These are phyloP conservation scores for Listronotus oregonensis DNA, from an alignment of 1,140 invertebrate species.

Conservation along the genomic window DNA sequence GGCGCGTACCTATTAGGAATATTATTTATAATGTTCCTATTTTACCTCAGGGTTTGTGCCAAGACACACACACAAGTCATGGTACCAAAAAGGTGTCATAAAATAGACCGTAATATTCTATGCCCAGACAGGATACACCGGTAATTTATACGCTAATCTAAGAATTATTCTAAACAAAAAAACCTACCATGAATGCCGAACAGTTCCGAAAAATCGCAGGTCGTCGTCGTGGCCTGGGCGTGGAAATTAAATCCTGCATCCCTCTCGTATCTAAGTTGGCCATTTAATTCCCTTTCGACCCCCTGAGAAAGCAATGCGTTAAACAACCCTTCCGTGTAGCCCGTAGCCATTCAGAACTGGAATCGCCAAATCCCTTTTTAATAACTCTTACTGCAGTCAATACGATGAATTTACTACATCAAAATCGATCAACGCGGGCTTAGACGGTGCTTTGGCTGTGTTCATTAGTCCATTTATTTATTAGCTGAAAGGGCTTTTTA, in stretches of 20 bases:
- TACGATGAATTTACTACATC: not conserved
- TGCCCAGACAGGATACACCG: no score
- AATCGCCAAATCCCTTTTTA: conserved; percentile 24
- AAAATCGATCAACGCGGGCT: not conserved
- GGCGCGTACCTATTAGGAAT: no score
- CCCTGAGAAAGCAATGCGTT: conserved; percentile 5
- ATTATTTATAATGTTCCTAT: no score
- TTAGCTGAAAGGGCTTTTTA: no score
- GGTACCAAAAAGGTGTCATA: no score
- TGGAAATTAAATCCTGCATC: conserved; percentile 23
- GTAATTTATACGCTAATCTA: not conserved
- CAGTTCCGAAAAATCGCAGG: conserved; percentile 31
- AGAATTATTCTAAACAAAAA: not conserved
- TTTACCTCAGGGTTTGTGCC: no score
- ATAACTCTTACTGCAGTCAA: conserved; percentile 7
- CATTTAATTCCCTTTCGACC: conserved; percentile 6
- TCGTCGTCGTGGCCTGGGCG: conserved; percentile 20
- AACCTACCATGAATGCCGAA: conserved; percentile 24
- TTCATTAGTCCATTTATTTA: no score
- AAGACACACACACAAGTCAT: no score
- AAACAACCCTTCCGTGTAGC: conserved; percentile 30
- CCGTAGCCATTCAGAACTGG: conserved; percentile 14
- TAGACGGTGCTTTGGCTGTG: no score
- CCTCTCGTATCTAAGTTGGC: conserved; percentile 18
- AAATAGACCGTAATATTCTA: no score